Evolutionary conservation across 2,888 invertebrate genomes (phyloP).

Genomic region (Dendrolimus pini): DNA sequence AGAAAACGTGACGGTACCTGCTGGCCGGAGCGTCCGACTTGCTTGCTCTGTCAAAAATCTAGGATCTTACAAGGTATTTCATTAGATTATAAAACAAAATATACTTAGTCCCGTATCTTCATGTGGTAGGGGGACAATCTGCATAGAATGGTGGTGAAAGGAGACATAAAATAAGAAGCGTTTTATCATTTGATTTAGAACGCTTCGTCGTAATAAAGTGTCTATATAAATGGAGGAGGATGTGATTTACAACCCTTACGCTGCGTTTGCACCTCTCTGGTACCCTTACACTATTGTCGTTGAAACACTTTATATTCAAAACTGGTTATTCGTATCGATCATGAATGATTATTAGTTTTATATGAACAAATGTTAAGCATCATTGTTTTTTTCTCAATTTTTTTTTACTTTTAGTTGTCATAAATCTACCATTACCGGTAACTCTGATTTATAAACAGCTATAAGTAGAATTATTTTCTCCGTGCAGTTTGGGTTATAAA

Average conservation of each 20-base stretch:
- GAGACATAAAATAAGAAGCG: conserved; percentile 70
- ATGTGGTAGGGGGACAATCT: conserved; percentile 41
- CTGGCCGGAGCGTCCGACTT: conserved; percentile 91
- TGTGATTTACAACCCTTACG: conserved; percentile 65
- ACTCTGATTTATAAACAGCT: no score
- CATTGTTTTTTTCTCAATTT: no score
- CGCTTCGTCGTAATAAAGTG: conserved; percentile 71
- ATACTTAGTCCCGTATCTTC: background rate
- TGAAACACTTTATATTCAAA: conserved; percentile 6
- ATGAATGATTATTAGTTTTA: background rate
- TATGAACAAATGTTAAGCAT: no score
- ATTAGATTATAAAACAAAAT: background rate
- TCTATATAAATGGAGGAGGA: conserved; percentile 71
- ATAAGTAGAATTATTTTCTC: no score
- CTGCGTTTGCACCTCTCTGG: conserved; percentile 49
- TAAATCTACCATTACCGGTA: no score
- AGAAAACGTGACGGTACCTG: conserved; percentile 93
- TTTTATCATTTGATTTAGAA: conserved; percentile 76
- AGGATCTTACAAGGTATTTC: conserved; percentile 88
- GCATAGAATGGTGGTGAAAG: conserved; percentile 48
- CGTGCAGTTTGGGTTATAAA: no score
- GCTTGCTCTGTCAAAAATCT: conserved; percentile 94
- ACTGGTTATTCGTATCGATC: background rate
- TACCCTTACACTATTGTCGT: background rate
- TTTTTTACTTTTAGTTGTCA: no score